phyloP scores from a whole-genome alignment of 2,888 invertebrate genomes.

The Stegophylla sp. region DNA sequence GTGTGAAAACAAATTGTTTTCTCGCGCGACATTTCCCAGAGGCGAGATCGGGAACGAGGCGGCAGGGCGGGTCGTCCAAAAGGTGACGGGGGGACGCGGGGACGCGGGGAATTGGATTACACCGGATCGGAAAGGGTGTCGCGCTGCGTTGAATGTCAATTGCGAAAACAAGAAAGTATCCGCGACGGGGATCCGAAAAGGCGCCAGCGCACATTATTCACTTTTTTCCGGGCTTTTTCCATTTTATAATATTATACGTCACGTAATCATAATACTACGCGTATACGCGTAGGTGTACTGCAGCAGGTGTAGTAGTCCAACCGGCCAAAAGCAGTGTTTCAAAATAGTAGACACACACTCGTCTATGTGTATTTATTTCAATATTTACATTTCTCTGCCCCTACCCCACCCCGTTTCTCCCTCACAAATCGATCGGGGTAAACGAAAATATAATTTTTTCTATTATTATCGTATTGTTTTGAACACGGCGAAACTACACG shows the following conservation, averaged over 20 bases:
- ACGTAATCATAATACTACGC: conserved; percentile 7
- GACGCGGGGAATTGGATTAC: conserved; percentile 53
- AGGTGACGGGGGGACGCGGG: background rate
- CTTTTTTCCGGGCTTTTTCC: conserved; percentile 40
- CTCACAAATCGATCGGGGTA: no score
- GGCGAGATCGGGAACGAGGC: background rate
- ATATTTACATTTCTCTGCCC: no score
- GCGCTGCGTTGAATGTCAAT: conserved; percentile 56
- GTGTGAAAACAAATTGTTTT: conserved; percentile 56
- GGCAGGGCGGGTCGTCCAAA: background rate
- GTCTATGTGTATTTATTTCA: no score
- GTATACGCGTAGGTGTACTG: background rate
- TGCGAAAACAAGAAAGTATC: conserved; percentile 54
- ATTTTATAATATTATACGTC: no score
- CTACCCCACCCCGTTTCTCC: no score
- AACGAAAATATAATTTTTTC: no score
- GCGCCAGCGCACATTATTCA: conserved; percentile 56
- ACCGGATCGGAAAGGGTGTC: conserved; percentile 50
- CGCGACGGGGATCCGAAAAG: conserved; percentile 26
- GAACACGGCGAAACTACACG: no score
- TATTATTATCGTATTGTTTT: no score
- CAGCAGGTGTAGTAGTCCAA: no score
- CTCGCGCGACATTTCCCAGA: conserved; percentile 42
- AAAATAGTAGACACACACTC: no score
- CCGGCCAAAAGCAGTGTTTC: no score